Base-by-base conservation (phyloP, 2,888 invertebrate genomes). In the Mechanitis mazaeus region DNA sequence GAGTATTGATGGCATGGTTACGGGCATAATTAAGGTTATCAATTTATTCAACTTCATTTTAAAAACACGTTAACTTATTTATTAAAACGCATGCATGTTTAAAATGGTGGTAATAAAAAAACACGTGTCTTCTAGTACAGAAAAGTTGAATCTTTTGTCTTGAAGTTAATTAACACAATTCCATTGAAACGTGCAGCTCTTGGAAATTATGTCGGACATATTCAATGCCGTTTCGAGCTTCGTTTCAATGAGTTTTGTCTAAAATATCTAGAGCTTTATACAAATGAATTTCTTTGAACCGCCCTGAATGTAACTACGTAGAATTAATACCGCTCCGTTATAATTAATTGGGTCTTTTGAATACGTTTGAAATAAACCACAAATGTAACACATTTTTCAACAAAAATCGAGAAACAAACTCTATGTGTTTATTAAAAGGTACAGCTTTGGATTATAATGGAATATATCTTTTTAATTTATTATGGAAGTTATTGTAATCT, bases 91-190 rank as follows among this genome's bases (percentile, higher is more conserved):
- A 20, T 20, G 20, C 20, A 20, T 20, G 20, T 20, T 9, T 42
- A 3, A 42, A 5, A 42, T 42, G 9, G 42, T 3, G 11, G 1
- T 42, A 31, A 31, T 31, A n/a, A 50, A 50, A 28, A 50, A 31
- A 50, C 12, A 9, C 50, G 31, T 50, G 50, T 50, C 31, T 50
- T 47, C 31, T 50, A 31, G 9, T 50, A 31, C 31, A 31, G 50
- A 50, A 50, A 50, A 31, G 50, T 50, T 50, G 31, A 50, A 50
- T 50, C 50, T 50, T 50, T 50, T 50, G 50, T 50, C 50, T 50
- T 50, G 50, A 50, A 50, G 50, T 50, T 50, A 50, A 50, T 50
- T 50, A 50, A 50, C 50, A 50, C 50, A 50, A 50, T 50, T 50
- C 50, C 50, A 50, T 50, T 50, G 50, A 50, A 50, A 50, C 50